Evolutionary conservation across 37 sponge, comb jelly and placozoan genomes (phyloP).

Genomic region (Ianthella basta): DNA sequence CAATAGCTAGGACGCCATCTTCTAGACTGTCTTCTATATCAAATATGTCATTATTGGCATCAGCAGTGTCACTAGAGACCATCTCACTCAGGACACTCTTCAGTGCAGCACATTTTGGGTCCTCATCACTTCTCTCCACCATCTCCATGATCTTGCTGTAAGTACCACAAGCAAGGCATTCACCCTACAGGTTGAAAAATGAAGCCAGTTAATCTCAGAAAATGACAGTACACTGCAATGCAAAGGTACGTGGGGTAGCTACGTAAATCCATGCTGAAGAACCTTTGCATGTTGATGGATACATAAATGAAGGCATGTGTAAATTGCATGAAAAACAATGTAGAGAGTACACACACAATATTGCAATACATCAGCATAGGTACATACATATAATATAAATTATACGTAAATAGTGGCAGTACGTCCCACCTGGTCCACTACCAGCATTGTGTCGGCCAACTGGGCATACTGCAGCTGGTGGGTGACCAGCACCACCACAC

Average conservation of each 20-base stretch:
- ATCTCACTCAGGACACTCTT: constrained; percentile 25
- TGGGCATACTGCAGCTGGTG: constrained; percentile 87
- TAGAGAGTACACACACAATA: too few relatives aligned
- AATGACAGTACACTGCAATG: too few relatives aligned
- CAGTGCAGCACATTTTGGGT: constrained; percentile 9
- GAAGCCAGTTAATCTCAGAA: too few relatives aligned
- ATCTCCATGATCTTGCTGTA: constrained; percentile 11
- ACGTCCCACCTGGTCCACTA: constrained; percentile 64
- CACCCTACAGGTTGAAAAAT: neutral
- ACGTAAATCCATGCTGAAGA: too few relatives aligned
- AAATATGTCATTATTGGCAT: neutral
- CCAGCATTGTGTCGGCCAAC: constrained; percentile 69
- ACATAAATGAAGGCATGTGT: neutral
- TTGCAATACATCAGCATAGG: too few relatives aligned
- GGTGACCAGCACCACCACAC: constrained; percentile 76
- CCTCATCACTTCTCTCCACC: constrained; percentile 2
- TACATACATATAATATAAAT: too few relatives aligned
- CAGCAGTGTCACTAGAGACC: neutral
- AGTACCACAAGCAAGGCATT: constrained; percentile 10
- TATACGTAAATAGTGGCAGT: too few relatives aligned
- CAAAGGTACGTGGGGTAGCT: too few relatives aligned
- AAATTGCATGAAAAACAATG: neutral
- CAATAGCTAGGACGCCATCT: too few relatives aligned
- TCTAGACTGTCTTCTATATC: constrained; percentile 8
- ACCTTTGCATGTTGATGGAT: too few relatives aligned